Base-by-base conservation (phyloP, 2,888 invertebrate genomes). In the Tenthredo amoena region DNA sequence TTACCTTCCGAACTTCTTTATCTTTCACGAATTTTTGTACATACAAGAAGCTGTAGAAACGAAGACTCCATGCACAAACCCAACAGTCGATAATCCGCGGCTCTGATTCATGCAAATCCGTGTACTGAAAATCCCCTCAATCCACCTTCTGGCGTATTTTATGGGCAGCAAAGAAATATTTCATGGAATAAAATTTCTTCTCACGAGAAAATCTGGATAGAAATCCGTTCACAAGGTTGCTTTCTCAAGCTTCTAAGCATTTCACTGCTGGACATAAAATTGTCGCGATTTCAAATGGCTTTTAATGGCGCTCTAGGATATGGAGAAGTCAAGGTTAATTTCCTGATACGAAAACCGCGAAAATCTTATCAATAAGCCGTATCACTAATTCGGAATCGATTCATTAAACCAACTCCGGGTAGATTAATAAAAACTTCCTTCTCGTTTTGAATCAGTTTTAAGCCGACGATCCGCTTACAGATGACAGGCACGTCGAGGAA, bases 401-500 rank as follows among this genome's bases (percentile, higher is more conserved):
- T 50, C 21, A 26, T 37, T 26, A 18, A 77, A 26, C 34, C 21
- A 47, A 21, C 58, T 85, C n/a, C 31, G 26, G 43, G 55, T 43
- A 40, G 72, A 40, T 43, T 43, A 43, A 74, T 74, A 4, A 55
- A 58, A 0, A 37, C 43, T 9, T 68, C 86, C 34, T 84, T 84
- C 43, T 31, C 26, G 31, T 71, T 84, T 84, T 47, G 34, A 84
- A 71, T 84, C 47, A 50, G 58, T 74, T 74, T 31, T 55, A 9
- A 31, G 18, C 31, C 4, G 21, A 58, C 12, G 58, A 40, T 84
- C 74, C 55, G 26, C 15, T 89, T 88, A 74, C 89, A 93, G 93
- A 93, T 79, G 92, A 93, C 85, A 91, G 90, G 85, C 92, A 90
- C 88, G 94, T 95, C 86, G 97, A 97, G 86, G 97, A 96, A 55